Evolutionary conservation across 2,888 invertebrate genomes (phyloP), one percentile per base, ranked within the genome.

Genomic region (Drosophila anomalata): DNA sequence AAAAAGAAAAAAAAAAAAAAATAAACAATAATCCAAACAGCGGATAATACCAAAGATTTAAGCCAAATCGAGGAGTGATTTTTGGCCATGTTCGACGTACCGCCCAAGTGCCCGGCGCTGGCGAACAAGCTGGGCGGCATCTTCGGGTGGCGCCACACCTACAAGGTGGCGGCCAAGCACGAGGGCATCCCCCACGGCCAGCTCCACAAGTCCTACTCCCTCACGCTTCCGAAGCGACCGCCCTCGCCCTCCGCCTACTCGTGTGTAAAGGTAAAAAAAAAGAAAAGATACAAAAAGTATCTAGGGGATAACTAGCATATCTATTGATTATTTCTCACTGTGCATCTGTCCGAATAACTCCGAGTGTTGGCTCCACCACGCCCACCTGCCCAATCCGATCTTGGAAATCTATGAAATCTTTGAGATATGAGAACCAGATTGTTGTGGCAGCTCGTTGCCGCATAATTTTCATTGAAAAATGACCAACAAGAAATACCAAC

Each of bases 91-190:
- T 94, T 94, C 89, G 94, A 94, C 78, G 92, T 93, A 52, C 92
- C 94, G 78, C 94, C 95, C 70, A 94, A 95, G 77, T 96, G 96
- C 91, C 94, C 95, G 83, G 95, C 95, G 88, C 94, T 96, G 84
- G 95, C 96, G 7, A 95, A 95, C 89, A 96, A 96, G 92, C 90
- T 96, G 75, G 95, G 95, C 80, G 94, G 95, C 74, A 92, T 96
- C 73, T 96, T 96, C 89, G 95, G 95, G 60, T 96, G 96, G 96
- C 92, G 96, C 78, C 96, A 96, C 90, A 96, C 95, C 8, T 96
- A 96, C 89, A 95, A 95, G 71, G 96, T 96, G 75, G 95, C 96
- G 89, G 95, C 95, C 90, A 92, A 95, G 77, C 96, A 96, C 88
- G 93, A 95, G 84, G 93, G 93, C 76, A 93, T 94, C 71, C 85